A percentile compares a stretch with the other conserved stretches of the same genome.
phyloP scores from a whole-genome alignment of 2,888 invertebrate species.

The Conomelus anceps region DNA sequence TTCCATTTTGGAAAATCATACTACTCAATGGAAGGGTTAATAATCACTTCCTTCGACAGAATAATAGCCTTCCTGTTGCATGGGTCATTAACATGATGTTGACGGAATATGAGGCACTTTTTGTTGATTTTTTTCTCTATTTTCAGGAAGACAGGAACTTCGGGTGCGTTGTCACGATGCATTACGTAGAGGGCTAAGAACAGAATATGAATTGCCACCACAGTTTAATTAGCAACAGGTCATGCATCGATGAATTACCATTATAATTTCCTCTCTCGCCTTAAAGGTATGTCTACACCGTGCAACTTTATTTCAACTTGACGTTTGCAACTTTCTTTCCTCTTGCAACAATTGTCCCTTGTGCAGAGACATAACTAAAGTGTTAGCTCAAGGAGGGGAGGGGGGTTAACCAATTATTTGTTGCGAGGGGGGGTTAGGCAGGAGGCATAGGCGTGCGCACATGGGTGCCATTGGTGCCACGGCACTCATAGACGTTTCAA shows the following conservation, averaged over 20 bases:
- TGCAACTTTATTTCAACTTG: too few relatives aligned
- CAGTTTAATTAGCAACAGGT: neutral
- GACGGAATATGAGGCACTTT: neutral
- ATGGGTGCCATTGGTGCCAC: too few relatives aligned
- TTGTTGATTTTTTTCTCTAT: neutral
- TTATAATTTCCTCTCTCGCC: neutral
- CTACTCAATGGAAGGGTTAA: neutral
- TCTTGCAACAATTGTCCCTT: too few relatives aligned
- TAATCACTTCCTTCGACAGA: neutral
- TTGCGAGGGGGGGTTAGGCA: too few relatives aligned
- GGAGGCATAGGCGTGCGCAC: too few relatives aligned
- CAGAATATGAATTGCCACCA: neutral
- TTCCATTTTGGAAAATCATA: neutral
- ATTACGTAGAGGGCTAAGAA: neutral
- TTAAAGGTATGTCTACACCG: neutral
- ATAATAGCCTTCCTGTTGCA: neutral
- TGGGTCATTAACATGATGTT: neutral
- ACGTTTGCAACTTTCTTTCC: too few relatives aligned
- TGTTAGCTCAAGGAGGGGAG: too few relatives aligned
- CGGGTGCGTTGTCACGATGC: neutral
- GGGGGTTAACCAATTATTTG: too few relatives aligned
- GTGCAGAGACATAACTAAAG: too few relatives aligned
- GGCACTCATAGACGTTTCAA: too few relatives aligned
- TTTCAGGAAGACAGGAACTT: neutral
- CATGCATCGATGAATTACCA: neutral